Evolutionary conservation across 2,797 vertebrate genomes (phyloP).

Genomic region (Coregonus sp.): DNA sequence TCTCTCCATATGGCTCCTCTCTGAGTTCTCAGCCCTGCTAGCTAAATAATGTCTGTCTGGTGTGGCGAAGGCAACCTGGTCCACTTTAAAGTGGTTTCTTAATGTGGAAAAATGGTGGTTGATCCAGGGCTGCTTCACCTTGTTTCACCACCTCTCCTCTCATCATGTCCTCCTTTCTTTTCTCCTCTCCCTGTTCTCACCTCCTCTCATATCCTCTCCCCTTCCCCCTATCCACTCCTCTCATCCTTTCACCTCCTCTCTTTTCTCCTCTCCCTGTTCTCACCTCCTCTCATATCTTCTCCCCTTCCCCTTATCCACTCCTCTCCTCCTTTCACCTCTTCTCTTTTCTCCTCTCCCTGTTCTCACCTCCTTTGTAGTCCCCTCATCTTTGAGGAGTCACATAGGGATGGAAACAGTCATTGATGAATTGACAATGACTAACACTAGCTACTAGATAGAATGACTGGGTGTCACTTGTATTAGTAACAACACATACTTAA

Average conservation of each 20-base stretch:
- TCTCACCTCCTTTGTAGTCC: neutral
- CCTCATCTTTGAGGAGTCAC: slow-evolving; percentile 20
- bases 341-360: slow-evolving; percentile 8
- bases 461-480: slow-evolving; percentile 42
- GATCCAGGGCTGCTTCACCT: too few relatives aligned
- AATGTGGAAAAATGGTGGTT: slow-evolving; percentile 46
- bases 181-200: slow-evolving; percentile 15
- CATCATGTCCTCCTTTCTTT: too few relatives aligned
- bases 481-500: slow-evolving; percentile 35
- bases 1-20: slow-evolving; percentile 24
- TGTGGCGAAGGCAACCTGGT: slow-evolving; percentile 22
- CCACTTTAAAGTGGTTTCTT: slow-evolving; percentile 11
- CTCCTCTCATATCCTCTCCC: neutral
- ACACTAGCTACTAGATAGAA: slow-evolving; percentile 15
- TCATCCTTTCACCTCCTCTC: too few relatives aligned
- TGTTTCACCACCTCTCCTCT: too few relatives aligned
- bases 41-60: slow-evolving; percentile 47
- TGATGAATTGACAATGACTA: slow-evolving; percentile 31
- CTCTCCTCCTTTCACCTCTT: too few relatives aligned
- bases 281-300: neutral
- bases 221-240: neutral
- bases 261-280: slow-evolving; percentile 12
- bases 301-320: neutral
- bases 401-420: neutral
- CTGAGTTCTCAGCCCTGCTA: slow-evolving; percentile 49